Evolutionary conservation across 2,113 vertebrate species (phyloP), one percentile per base, ranked within the genome.

Genomic region (Nesospiza acunhae): DNA sequence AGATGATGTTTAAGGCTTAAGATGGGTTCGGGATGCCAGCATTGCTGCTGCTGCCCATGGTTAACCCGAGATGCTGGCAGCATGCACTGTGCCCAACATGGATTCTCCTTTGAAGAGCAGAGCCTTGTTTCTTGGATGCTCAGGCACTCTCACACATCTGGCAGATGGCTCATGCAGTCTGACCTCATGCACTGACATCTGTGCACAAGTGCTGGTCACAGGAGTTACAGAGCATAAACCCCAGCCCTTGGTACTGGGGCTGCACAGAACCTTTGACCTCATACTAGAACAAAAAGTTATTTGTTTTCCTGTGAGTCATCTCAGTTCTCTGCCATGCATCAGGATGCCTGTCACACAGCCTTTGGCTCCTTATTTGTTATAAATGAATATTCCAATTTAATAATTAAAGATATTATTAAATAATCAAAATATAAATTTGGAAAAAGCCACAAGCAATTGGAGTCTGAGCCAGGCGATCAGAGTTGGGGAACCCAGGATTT

Each of bases 141-240:
- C 1, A 0, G 60, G 55, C 72, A 15, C 72, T 50, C 50, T 70
- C 79, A 37, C 68, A 55, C 59, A 30, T 87, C 83, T 84, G 79
- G 75, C 82, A 35, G 67, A 0, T 33, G 81, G 83, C 80, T 95
- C 39, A 6, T 47, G 4, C 67, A 69, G 41, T 16, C 39, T 96
- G 92, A 94, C 52, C 93, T 96, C 91, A 87, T 79, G 13, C 7
- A 0, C 59, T 82, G 82, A 35, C 72, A 72, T 74, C 95, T 85
- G 62, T 74, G 93, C 80, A 50, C 7, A 10, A 67, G 72, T 35
- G 85, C 72, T 28, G 50, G 22, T 67, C 85, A 68, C 79, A 26
- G 9, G 12, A 67, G 39, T 28, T 12, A 28, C 19, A 3, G 88
- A 44, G 59, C 2, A 20, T 10, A 53, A 70, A 42, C 68, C 18